Evolutionary conservation across 2,113 vertebrate genomes (phyloP).

Genomic region (Sciurus niger): DNA sequence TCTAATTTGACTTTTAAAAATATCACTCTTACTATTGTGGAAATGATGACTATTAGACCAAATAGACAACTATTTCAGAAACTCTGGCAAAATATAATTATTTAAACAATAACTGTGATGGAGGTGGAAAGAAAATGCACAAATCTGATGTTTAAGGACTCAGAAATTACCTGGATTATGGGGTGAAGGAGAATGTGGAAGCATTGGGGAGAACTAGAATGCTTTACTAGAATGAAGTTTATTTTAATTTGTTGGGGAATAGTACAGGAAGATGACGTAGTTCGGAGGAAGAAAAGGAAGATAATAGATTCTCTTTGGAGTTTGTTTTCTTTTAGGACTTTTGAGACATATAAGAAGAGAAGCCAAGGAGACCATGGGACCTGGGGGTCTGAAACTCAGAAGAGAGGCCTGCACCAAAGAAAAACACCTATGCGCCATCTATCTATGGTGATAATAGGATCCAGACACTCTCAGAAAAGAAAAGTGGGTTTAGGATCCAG

Average conservation of each 20-base stretch:
- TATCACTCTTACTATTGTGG: no score
- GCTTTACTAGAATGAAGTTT: neutral
- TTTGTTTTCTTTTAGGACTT: neutral
- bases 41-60: neutral
- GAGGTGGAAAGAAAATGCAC: neutral
- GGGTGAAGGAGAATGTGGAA: neutral
- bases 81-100: neutral
- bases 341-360: neutral
- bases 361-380: neutral
- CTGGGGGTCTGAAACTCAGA: neutral
- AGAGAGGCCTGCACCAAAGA: neutral
- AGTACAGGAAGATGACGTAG: neutral
- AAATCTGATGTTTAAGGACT: neutral
- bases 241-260: neutral
- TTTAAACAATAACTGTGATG: neutral
- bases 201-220: no score
- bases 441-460: neutral
- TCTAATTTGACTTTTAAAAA: neutral
- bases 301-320: no score
- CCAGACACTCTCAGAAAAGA: neutral
- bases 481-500: neutral
- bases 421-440: neutral
- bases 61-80: neutral
- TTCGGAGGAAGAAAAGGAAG: neutral
- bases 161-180: neutral